Percentiles rank a stretch among this genome's conserved stretches.
Evolutionary conservation across 2,888 invertebrate genomes (phyloP).

Genomic region (Eupithecia exiguata): DNA sequence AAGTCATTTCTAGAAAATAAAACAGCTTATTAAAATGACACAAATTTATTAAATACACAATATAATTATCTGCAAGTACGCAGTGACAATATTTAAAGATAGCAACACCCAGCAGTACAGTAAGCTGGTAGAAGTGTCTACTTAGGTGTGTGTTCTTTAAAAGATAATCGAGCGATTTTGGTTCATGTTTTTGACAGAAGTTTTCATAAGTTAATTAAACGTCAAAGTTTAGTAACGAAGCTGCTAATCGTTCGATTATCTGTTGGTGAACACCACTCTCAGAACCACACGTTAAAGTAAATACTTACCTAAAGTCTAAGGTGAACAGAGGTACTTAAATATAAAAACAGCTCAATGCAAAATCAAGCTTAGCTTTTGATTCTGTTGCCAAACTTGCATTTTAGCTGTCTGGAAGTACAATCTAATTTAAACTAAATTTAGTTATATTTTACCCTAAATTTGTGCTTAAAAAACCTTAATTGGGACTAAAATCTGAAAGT

Average conservation of each 20-base stretch:
- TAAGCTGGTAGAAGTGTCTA: too few relatives aligned
- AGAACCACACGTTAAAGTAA: neutral
- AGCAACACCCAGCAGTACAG: neutral
- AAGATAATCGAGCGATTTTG: too few relatives aligned
- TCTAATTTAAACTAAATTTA: neutral
- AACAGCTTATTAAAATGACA: neutral
- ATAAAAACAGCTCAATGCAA: neutral
- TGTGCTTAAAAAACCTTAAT: neutral
- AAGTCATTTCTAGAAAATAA: neutral
- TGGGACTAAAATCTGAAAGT: neutral
- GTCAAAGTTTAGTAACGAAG: too few relatives aligned
- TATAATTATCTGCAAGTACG: neutral
- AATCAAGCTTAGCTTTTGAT: neutral
- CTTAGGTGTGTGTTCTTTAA: too few relatives aligned
- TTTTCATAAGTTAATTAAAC: too few relatives aligned
- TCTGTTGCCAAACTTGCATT: neutral
- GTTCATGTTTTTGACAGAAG: too few relatives aligned
- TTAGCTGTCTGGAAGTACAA: neutral
- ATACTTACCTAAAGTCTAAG: neutral
- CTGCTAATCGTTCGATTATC: too few relatives aligned
- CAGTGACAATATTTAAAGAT: neutral
- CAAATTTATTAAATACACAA: conserved; percentile 4
- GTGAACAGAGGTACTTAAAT: neutral
- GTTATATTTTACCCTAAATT: neutral
- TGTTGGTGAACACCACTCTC: neutral